Conservation (phyloP, 2,888 invertebrate genomes). For the Stenotaenia linearis region DNA sequence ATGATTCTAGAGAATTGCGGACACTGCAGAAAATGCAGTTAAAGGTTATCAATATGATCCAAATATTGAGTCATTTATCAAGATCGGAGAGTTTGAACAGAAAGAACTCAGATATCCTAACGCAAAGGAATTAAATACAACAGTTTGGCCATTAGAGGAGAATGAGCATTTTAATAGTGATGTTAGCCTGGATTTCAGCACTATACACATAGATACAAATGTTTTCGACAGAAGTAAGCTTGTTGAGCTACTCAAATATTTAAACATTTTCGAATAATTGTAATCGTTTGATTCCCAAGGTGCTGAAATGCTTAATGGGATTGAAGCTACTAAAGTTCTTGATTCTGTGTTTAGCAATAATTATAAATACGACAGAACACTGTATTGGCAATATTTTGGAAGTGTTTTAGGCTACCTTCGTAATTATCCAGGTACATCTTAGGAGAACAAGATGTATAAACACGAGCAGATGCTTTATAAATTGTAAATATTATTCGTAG, state of each 20-base stretch:
- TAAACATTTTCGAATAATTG: conserved; percentile 3
- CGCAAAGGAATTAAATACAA: conserved; percentile 68
- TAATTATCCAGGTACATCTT: conserved; percentile 75
- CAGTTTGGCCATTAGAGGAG: conserved; percentile 46
- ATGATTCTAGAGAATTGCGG: conserved; percentile 62
- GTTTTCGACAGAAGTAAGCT: conserved; percentile 72
- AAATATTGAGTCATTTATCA: background rate
- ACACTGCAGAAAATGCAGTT: conserved; percentile 64
- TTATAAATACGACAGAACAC: conserved; percentile 76
- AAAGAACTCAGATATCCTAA: conserved; percentile 62
- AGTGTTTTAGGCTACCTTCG: conserved; percentile 87
- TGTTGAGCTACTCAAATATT: background rate
- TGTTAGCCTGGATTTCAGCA: conserved; percentile 72
- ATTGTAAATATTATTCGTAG: no score
- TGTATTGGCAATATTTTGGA: conserved; percentile 97
- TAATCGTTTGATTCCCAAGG: conserved; percentile 48
- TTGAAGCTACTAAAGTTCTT: conserved; percentile 82
- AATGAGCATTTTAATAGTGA: conserved; percentile 69
- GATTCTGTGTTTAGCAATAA: conserved; percentile 79
- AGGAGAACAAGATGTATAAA: background rate
- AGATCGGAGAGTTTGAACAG: background rate
- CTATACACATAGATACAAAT: conserved; percentile 90
- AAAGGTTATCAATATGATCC: conserved; percentile 56
- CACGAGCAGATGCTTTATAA: background rate
- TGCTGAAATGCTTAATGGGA: conserved; percentile 78